Conservation (phyloP, 2,797 vertebrate genomes). For the Mus minutoides region DNA sequence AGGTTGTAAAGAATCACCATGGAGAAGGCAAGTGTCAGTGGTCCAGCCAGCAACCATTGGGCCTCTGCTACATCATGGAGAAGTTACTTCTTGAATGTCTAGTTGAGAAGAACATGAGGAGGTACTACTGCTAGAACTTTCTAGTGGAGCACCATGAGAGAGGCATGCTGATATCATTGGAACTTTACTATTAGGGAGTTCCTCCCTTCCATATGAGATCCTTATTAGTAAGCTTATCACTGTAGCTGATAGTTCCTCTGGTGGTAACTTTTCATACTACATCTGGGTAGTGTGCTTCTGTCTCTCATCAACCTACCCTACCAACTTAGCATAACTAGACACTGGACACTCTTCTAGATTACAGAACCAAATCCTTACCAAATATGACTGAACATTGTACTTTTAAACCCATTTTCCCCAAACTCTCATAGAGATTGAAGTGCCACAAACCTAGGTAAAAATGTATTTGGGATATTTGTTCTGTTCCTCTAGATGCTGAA, state of each 20-base stretch:
- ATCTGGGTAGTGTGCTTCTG: neutral
- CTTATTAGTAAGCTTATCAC: neutral
- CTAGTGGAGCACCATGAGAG: neutral
- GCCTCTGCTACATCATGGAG: neutral
- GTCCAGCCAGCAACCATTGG: neutral
- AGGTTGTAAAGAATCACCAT: neutral
- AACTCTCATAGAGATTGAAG: neutral
- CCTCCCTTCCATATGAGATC: neutral
- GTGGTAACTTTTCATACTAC: neutral
- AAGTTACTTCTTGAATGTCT: neutral
- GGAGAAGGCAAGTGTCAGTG: neutral
- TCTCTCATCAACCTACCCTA: neutral
- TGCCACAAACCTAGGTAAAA: conserved; percentile 7
- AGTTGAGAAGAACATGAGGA: neutral
- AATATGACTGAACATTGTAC: neutral
- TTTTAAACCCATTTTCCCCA: neutral
- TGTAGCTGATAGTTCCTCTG: neutral
- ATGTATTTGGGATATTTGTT: neutral
- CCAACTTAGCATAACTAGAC: neutral
- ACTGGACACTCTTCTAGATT: neutral
- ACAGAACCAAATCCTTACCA: neutral
- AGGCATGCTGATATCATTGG: neutral
- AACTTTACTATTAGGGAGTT: neutral
- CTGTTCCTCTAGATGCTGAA: neutral
- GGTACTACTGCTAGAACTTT: neutral